A percentile compares a stretch with the other conserved stretches of the same genome.
Conservation (phyloP, 2,888 invertebrate genomes). For the Linnaemya vulpina region DNA sequence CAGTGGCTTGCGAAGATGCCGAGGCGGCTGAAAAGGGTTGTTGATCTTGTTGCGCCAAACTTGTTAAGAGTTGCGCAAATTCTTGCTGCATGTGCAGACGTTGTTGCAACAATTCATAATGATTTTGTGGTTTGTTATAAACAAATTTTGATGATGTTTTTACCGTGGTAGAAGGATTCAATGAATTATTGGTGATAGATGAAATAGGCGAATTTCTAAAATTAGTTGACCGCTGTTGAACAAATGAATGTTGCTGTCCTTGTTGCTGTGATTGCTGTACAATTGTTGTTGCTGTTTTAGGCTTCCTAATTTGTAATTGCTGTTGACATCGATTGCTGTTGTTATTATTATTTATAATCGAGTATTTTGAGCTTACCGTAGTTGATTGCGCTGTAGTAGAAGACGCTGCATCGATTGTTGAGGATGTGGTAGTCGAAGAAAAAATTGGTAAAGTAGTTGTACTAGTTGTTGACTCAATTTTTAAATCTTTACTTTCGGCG, state of each 20-base stretch:
- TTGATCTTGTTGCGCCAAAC: conserved; percentile 75
- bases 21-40: conserved; percentile 64
- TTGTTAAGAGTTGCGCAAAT: conserved; percentile 79
- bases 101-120: conserved; percentile 79
- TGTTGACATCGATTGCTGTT: conserved; percentile 68
- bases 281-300: conserved; percentile 69
- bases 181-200: conserved; percentile 48
- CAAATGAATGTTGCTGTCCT: conserved; percentile 65
- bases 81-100: conserved; percentile 80
- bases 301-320: conserved; percentile 62
- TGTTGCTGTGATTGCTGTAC: conserved; percentile 68
- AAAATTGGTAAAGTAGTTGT: conserved; percentile 58
- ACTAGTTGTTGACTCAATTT: conserved; percentile 55
- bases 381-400: conserved; percentile 68
- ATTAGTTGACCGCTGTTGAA: conserved; percentile 66
- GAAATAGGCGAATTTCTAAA: conserved; percentile 61
- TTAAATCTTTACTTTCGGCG: conserved; percentile 65
- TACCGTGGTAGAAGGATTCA: conserved; percentile 71
- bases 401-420: conserved; percentile 54
- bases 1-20: conserved; percentile 63
- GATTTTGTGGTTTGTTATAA: conserved; percentile 80
- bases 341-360: conserved; percentile 45
- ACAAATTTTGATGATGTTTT: conserved; percentile 80
- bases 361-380: conserved; percentile 57
- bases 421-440: conserved; percentile 49